Conservation (phyloP, 2,113 vertebrate genomes). For the Siniperca chuatsi region DNA sequence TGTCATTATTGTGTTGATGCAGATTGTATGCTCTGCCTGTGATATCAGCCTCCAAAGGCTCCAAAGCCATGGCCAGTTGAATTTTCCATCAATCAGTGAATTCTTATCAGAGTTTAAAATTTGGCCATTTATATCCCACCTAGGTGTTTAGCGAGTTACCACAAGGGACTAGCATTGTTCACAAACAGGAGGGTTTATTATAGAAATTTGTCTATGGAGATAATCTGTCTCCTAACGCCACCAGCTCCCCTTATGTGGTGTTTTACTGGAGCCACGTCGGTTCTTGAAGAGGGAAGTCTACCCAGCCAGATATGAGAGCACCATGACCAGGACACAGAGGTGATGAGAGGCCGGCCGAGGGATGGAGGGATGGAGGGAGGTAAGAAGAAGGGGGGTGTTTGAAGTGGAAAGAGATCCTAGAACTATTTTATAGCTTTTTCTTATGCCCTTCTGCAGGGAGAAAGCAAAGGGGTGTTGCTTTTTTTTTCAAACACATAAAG, state of each 20-base stretch:
- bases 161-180: constrained; percentile 50
- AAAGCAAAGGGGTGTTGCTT: constrained; percentile 63
- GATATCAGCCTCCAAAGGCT: constrained; percentile 21
- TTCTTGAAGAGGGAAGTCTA: constrained; percentile 50
- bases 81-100: constrained; percentile 35
- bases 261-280: constrained; percentile 61
- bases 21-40: neutral
- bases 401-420: constrained; percentile 77
- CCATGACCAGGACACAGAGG: constrained; percentile 61
- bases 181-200: constrained; percentile 33
- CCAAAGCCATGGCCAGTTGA: constrained; percentile 18
- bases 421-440: constrained; percentile 80
- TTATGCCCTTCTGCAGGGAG: constrained; percentile 73
- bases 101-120: constrained; percentile 57
- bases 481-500: constrained; percentile 83
- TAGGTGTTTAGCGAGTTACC: constrained; percentile 41
- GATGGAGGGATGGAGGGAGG: constrained; percentile 30
- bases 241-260: constrained; percentile 50
- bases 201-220: constrained; percentile 28
- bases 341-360: constrained; percentile 50
- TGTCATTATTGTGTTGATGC: neutral
- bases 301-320: constrained; percentile 66
- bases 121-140: constrained; percentile 48
- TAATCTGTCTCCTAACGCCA: constrained; percentile 50
- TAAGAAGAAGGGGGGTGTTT: constrained; percentile 39